phyloP scores from a whole-genome alignment of 2,888 invertebrate species.

The Argynnis bischoffii region DNA sequence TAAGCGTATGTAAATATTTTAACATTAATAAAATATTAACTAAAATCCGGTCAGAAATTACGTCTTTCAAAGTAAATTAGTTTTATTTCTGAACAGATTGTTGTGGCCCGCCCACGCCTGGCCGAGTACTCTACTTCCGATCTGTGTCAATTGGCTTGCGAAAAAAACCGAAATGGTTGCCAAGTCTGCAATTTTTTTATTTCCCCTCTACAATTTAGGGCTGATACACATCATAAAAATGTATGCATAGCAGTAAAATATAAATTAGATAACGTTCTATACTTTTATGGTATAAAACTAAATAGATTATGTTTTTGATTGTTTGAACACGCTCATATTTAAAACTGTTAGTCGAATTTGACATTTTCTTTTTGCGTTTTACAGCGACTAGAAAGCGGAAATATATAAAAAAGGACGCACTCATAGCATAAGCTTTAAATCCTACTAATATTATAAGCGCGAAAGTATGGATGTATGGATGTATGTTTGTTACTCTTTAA shows the following conservation, averaged over 20 bases:
- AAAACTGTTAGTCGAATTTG: no score
- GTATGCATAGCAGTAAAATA: background rate
- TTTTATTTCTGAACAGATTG: slow-evolving; percentile 46
- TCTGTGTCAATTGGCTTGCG: slow-evolving; percentile 72
- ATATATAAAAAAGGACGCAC: no score
- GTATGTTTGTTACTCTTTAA: no score
- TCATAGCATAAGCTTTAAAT: no score
- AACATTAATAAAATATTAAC: background rate
- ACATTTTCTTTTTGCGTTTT: no score
- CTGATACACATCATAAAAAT: slow-evolving; percentile 2
- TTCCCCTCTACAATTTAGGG: slow-evolving; percentile 22
- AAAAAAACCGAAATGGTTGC: slow-evolving; percentile 62
- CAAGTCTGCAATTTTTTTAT: slow-evolving; percentile 51
- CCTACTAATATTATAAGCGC: no score
- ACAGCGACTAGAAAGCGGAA: no score
- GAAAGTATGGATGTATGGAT: no score
- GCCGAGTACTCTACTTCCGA: slow-evolving; percentile 66
- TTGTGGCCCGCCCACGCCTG: slow-evolving; percentile 63
- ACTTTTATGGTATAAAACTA: no score
- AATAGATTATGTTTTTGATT: background rate
- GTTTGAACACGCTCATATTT: no score
- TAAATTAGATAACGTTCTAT: background rate
- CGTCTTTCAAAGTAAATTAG: slow-evolving; percentile 27
- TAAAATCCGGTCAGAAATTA: slow-evolving; percentile 27
- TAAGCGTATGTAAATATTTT: background rate